Percentiles rank a stretch among this genome's conserved stretches.
These are phyloP conservation scores for Artibeus lituratus DNA, from an alignment of 2,797 vertebrate genomes.

Conservation along the genomic window DNA sequence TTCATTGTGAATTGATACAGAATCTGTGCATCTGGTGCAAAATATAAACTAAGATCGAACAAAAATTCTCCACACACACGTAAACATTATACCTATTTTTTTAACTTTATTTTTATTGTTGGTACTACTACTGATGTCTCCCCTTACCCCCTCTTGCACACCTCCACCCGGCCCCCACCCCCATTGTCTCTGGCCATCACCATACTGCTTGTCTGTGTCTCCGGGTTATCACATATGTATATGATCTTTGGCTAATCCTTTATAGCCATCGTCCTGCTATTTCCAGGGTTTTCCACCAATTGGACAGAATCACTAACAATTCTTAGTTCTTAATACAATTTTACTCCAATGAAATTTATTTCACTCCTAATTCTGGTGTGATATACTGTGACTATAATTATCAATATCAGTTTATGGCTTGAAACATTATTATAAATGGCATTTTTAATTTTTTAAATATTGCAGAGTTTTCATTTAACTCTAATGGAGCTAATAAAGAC, in stretches of 20 bases:
- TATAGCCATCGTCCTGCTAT: neutral
- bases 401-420: neutral
- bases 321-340: neutral
- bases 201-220: no score
- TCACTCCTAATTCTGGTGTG: neutral
- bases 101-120: neutral
- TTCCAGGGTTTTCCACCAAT: neutral
- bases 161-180: no score
- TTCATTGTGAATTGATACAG: neutral
- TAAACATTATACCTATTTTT: neutral
- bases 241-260: neutral
- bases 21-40: neutral
- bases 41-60: neutral
- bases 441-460: neutral
- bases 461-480: neutral
- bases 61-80: neutral
- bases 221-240: no score
- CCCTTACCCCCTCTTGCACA: no score
- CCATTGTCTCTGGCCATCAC: no score
- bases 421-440: neutral
- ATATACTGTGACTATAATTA: neutral
- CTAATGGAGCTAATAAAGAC: neutral
- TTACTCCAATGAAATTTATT: neutral
- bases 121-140: neutral
- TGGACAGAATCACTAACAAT: neutral